These are phyloP conservation scores for Meloidogyne hapla DNA, from an alignment of 1,140 invertebrate genomes.

Conservation along the genomic window DNA sequence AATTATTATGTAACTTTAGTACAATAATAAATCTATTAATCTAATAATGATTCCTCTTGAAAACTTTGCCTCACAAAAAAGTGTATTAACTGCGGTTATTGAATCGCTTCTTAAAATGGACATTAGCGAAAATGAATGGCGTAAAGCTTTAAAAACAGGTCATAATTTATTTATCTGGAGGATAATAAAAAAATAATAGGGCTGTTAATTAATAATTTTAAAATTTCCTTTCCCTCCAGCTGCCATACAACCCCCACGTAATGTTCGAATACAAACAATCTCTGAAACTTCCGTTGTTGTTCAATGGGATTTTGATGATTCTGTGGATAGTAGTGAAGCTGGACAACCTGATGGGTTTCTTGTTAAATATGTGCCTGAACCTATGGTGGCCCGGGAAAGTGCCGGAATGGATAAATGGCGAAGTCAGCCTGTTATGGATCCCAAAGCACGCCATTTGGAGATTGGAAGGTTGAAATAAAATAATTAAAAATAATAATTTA, in stretches of 20 bases:
- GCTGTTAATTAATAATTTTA: background rate
- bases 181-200: background rate
- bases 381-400: conserved; percentile 34
- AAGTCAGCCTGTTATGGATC: conserved; percentile 44
- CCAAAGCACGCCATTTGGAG: conserved; percentile 53
- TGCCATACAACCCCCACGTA: conserved; percentile 59
- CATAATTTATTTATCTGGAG: background rate
- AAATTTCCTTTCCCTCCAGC: conserved; percentile 48
- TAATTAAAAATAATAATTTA: background rate
- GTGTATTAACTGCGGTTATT: conserved; percentile 49
- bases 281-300: conserved; percentile 61
- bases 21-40: background rate
- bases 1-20: background rate
- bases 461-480: conserved; percentile 21
- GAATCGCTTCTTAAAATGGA: conserved; percentile 42
- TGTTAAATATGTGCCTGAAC: conserved; percentile 63
- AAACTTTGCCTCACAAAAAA: conserved; percentile 29
- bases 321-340: conserved; percentile 28
- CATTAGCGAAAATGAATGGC: conserved; percentile 4
- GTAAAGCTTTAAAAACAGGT: background rate
- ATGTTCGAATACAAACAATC: conserved; percentile 59
- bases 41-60: conserved; percentile 20
- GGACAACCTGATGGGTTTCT: conserved; percentile 57
- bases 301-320: conserved; percentile 62
- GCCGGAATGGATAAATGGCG: conserved; percentile 47